Base-by-base conservation (phyloP, 2,888 invertebrate species). In the Caenorhabditis doughertyi region DNA sequence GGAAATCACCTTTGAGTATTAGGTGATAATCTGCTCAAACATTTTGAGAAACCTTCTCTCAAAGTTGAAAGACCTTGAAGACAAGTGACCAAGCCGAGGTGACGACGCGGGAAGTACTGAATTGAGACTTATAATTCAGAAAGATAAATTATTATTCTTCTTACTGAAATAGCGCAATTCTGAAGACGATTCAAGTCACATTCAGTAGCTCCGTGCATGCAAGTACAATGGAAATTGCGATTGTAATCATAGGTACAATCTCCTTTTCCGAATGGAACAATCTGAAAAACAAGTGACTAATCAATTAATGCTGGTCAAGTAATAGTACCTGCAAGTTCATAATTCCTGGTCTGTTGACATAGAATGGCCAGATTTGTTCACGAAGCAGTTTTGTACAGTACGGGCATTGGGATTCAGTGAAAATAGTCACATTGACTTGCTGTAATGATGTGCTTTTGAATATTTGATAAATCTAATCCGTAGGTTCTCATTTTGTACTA, bases 311-410 rank as follows among this genome's bases (percentile, higher is more conserved):
- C 3, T 4, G 9, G 25, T n/a, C n/a, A n/a, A 25, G 0, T 3
- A 51, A 2, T 0, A 3, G 8, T 29, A 89, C 90, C 87, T 91
- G 91, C 8, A 91, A 73, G 76, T 91, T 91, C 89, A 91, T 90
- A 49, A 91, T 89, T 53, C 91, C 91, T 0, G 90, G 91, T 72
- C 88, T 82, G 23, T 88, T 86, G 23, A 89, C 89, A 65, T 91
- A 90, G 79, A 91, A 90, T 49, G 91, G 91, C 91, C 91, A 91
- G 72, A 91, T 86, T 72, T 91, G 91, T 71, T 91, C 91, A n/a
- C 91, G 80, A 27, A 91, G 80, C 62, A 91, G 68, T 25, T 87
- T 84, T 16, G 91, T 91, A 79, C 91, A 91, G 84, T 89, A 91
- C 2, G 91, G 91, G 71, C 91, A 91, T 79, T 91, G 91, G 5